Base-by-base conservation (phyloP, 2,113 vertebrate genomes). In the Callocephalon fimbriatum region DNA sequence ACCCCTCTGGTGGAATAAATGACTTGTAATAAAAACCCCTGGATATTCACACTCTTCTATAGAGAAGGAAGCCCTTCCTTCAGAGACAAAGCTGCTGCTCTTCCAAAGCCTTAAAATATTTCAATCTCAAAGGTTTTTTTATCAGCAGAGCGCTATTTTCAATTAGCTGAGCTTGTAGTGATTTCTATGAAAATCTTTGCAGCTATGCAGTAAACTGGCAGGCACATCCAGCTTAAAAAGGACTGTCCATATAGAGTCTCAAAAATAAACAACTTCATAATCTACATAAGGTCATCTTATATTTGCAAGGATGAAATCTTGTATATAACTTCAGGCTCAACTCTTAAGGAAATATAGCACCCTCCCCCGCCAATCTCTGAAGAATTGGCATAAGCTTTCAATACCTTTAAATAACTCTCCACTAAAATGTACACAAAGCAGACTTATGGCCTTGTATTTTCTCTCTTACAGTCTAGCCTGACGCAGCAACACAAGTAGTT, bases 331-430 rank as follows among this genome's bases (percentile, higher is more conserved):
- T 85, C 32, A 81, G 44, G 68, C 22, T 40, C 48, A 73, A 13
- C 15, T 88, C 59, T 88, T 68, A 21, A 59, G 62, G 48, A 82
- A 90, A 90, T 27, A 54, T 0, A 90, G 78, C 78, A 73, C 13
- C 10, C 50, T 70, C 11, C 38, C 21, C 16, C 2, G 1, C 9
- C 40, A 50, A 3, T 51, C 84, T 85, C 68, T 86, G 45, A 68
- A 38, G 23, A 67, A 44, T 31, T 78, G 61, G 90, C 68, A 74
- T 20, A 75, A 86, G 66, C 66, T 92, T 81, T 87, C 68, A 71
- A 45, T 72, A 88, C n/a, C 56, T 88, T 88, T 86, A 90, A 97
- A 70, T 88, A 95, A 76, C 74, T 75, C 48, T 73, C 75, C 29
- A 44, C 50, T 38, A 71, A 71, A 31, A 31, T 26, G 37, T 35